Conservation (phyloP, 2,888 invertebrate genomes). For the Ornithoptera priamus region DNA sequence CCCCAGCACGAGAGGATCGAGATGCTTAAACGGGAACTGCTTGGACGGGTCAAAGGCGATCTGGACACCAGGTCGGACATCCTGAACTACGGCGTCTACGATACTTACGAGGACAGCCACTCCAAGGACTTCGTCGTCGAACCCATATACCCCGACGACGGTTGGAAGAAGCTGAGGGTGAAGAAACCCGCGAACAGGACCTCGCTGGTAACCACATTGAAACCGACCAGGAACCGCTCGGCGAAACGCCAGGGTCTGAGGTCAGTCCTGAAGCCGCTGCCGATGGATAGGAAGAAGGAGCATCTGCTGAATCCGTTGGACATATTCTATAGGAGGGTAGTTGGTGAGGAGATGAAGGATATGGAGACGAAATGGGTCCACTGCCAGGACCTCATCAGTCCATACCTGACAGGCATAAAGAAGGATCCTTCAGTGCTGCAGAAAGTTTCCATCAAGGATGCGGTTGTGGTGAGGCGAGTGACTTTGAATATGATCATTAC, state of each 20-base stretch:
- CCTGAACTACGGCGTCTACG: neutral
- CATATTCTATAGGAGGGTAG: conserved; percentile 38
- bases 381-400: conserved; percentile 48
- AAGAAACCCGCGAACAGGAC: conserved; percentile 22
- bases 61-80: neutral
- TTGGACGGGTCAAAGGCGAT: neutral
- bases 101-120: conserved; percentile 20
- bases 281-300: conserved; percentile 20
- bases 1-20: conserved; percentile 3
- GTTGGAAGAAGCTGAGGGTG: neutral
- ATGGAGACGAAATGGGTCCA: conserved; percentile 40
- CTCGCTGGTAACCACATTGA: neutral
- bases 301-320: conserved; percentile 32
- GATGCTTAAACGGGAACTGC: neutral
- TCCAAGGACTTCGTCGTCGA: conserved; percentile 16
- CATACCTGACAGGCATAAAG: conserved; percentile 44
- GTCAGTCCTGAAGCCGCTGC: neutral
- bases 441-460: conserved; percentile 15
- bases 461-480: conserved; percentile 41
- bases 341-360: conserved; percentile 30
- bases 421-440: conserved; percentile 32
- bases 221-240: neutral
- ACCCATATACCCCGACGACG: conserved; percentile 28
- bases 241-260: conserved; percentile 6
- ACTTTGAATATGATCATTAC: no score